Evolutionary conservation across 2,888 invertebrate species (phyloP).

Genomic region (Hedya salicella): DNA sequence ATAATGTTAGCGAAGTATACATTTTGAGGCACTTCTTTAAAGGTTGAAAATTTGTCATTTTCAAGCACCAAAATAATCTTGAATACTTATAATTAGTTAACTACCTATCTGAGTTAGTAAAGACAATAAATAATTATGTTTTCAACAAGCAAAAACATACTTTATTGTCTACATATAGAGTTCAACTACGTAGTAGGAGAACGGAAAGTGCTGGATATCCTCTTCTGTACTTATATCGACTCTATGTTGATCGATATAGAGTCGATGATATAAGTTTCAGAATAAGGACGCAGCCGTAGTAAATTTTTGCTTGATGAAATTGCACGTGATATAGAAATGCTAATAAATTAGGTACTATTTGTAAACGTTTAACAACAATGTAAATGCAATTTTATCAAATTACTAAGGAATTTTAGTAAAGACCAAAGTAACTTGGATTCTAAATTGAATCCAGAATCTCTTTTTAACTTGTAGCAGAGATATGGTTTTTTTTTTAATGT

Average conservation of each 20-base stretch:
- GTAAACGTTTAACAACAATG: constrained; percentile 5
- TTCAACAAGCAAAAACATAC: constrained; percentile 44
- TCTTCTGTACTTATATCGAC: constrained; percentile 33
- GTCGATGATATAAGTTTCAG: constrained; percentile 31
- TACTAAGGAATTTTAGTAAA: background rate
- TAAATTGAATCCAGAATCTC: background rate
- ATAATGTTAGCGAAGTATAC: constrained; percentile 19
- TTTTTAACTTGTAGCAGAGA: background rate
- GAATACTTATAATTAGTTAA: constrained; percentile 27
- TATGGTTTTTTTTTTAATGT: background rate
- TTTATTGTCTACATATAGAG: constrained; percentile 36
- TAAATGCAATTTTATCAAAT: background rate
- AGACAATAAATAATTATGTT: constrained; percentile 44
- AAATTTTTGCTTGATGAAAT: constrained; percentile 44
- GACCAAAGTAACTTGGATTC: background rate
- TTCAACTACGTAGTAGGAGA: constrained; percentile 32
- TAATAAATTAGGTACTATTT: constrained; percentile 24
- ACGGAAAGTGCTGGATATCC: constrained; percentile 33
- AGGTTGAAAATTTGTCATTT: constrained; percentile 13
- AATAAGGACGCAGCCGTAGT: constrained; percentile 40
- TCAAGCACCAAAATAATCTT: constrained; percentile 8
- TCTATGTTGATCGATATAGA: constrained; percentile 17
- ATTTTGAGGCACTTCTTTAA: constrained; percentile 2
- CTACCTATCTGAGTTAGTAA: constrained; percentile 41
- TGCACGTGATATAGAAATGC: constrained; percentile 11